Percentiles rank a stretch among this genome's conserved stretches.
phyloP scores from a whole-genome alignment of 23 tunicate genomes.

The Diplosoma virens region DNA sequence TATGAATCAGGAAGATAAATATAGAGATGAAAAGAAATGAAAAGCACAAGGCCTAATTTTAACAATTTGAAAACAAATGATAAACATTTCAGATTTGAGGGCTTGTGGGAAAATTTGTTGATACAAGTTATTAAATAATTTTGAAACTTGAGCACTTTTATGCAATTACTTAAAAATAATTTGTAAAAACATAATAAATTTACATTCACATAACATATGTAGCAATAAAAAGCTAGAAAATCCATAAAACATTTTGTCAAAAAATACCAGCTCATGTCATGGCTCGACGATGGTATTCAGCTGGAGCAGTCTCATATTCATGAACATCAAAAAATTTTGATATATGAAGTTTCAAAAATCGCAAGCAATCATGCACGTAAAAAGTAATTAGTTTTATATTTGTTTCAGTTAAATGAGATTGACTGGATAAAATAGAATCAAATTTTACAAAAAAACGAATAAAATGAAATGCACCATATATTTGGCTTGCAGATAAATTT shows the following conservation, averaged over 20 bases:
- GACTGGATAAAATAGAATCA: conserved; percentile 6
- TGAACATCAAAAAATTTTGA: conserved; percentile 42
- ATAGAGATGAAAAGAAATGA: too few relatives aligned
- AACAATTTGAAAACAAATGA: too few relatives aligned
- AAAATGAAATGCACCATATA: conserved; percentile 86
- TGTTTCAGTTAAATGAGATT: neutral
- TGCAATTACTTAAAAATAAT: too few relatives aligned
- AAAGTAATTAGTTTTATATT: neutral
- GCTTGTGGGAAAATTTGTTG: too few relatives aligned
- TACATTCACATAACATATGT: neutral
- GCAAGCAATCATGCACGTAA: conserved; percentile 10
- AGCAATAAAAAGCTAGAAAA: neutral
- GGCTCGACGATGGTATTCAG: conserved; percentile 85
- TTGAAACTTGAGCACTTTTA: too few relatives aligned
- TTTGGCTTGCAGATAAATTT: conserved; percentile 40
- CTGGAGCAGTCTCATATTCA: conserved; percentile 82
- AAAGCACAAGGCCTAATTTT: too few relatives aligned
- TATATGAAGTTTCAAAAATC: conserved; percentile 20
- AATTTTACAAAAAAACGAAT: conserved; percentile 66
- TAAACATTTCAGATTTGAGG: too few relatives aligned
- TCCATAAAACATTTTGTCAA: too few relatives aligned
- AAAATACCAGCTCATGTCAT: conserved; percentile 55
- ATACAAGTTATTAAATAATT: too few relatives aligned
- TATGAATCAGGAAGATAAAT: too few relatives aligned
- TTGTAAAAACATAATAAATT: neutral